Evolutionary conservation across 2,888 invertebrate genomes (phyloP).

Genomic region (Koerneria pararmatus): DNA sequence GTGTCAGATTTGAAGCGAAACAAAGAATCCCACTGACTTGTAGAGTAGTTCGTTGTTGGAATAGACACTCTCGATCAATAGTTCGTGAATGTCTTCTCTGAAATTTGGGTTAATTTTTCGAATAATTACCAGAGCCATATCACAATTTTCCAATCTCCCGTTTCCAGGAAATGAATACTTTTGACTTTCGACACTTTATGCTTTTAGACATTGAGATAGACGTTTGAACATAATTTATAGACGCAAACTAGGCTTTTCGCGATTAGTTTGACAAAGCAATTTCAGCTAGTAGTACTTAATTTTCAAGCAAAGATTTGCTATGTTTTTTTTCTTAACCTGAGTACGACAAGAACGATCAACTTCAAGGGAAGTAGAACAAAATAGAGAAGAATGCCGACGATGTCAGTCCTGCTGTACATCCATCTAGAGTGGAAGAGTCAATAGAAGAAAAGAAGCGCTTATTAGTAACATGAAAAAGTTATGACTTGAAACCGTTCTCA

Average conservation of each 20-base stretch:
- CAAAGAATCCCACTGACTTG: slow-evolving; percentile 7
- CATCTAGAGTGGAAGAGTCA: slow-evolving; percentile 31
- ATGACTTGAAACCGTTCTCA: too few species aligned
- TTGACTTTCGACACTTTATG: too few species aligned
- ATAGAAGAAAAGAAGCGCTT: too few species aligned
- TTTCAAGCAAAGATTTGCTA: neutral
- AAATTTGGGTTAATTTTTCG: too few species aligned
- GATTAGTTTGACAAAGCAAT: neutral
- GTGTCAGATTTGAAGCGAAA: too few species aligned
- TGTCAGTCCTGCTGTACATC: slow-evolving; percentile 34
- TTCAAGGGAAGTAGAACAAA: slow-evolving; percentile 41
- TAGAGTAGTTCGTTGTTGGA: slow-evolving; percentile 19
- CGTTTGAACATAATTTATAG: neutral
- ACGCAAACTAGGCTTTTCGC: neutral
- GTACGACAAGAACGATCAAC: slow-evolving; percentile 31
- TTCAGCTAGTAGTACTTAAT: neutral
- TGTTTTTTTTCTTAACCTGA: slow-evolving; percentile 27
- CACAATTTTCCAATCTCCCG: too few species aligned
- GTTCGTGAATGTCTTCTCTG: slow-evolving; percentile 37
- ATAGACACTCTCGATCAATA: slow-evolving; percentile 35
- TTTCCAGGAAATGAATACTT: too few species aligned
- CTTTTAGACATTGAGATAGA: neutral
- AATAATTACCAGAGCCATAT: too few species aligned
- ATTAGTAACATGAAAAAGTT: too few species aligned
- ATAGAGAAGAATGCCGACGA: slow-evolving; percentile 34